Conservation (phyloP, 1,140 invertebrate species). For the Trichonephila clavipes region DNA sequence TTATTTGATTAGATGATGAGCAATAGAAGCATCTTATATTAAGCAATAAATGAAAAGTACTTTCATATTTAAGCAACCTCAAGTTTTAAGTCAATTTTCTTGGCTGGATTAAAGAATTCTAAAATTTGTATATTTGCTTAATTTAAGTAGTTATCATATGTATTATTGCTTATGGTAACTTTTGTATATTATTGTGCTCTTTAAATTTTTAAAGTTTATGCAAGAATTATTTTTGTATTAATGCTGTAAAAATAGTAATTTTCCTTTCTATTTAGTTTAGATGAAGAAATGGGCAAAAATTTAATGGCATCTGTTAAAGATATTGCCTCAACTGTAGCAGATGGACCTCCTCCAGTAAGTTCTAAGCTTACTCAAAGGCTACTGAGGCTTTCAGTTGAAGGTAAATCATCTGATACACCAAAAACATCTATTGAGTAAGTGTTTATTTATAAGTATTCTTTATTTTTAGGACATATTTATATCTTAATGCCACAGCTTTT, state of each 20-base stretch:
- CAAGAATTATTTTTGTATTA: not conserved
- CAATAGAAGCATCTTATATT: too few relatives aligned
- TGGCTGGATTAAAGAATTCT: not conserved
- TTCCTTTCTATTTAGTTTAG: not conserved
- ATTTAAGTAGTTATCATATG: not conserved
- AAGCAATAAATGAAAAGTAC: too few relatives aligned
- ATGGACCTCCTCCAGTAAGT: not conserved
- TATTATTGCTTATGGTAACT: not conserved
- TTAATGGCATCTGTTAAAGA: slow-evolving; percentile 65
- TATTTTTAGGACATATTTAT: too few relatives aligned
- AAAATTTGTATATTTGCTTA: not conserved
- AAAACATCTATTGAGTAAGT: slow-evolving; percentile 2
- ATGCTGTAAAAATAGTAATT: not conserved
- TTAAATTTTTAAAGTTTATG: not conserved
- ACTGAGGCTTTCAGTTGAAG: slow-evolving; percentile 29
- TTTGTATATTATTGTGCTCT: not conserved
- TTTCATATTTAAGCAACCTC: too few relatives aligned
- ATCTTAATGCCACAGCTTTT: too few relatives aligned
- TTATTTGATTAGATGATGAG: too few relatives aligned
- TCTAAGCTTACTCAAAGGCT: slow-evolving; percentile 51
- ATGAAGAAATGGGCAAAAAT: slow-evolving; percentile 32
- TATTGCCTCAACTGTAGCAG: slow-evolving; percentile 52
- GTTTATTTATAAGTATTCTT: not conserved
- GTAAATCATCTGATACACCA: not conserved
- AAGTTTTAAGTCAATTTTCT: not conserved